Conservation (phyloP, 2,113 vertebrate genomes). For the Ammodytes marinus region DNA sequence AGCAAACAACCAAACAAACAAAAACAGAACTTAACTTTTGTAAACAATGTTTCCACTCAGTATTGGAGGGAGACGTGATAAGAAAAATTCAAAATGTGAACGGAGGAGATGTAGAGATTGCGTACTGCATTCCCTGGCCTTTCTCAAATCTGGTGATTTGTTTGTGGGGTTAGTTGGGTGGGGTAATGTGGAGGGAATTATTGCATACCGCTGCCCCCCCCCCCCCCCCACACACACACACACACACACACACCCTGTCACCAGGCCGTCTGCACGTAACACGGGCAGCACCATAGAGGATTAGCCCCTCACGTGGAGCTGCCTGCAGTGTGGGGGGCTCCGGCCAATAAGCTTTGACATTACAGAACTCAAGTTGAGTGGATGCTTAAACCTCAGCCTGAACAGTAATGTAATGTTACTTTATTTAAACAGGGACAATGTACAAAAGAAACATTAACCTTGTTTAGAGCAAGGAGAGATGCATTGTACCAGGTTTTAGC, state of each 20-base stretch:
- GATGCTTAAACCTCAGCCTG: not conserved
- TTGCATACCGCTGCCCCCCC: constrained; percentile 55
- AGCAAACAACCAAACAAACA: not conserved
- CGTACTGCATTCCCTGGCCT: constrained; percentile 3
- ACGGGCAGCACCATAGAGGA: constrained; percentile 39
- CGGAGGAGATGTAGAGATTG: not conserved
- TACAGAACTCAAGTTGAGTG: constrained; percentile 34
- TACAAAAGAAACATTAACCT: no score
- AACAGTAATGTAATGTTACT: no score
- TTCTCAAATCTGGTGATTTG: constrained; percentile 23
- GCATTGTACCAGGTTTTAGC: no score
- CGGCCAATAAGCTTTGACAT: constrained; percentile 31
- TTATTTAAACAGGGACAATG: no score
- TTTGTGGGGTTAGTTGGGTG: constrained; percentile 6
- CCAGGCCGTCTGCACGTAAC: constrained; percentile 11
- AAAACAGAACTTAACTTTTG: not conserved
- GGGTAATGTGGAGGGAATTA: constrained; percentile 60
- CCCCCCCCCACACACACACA: no score
- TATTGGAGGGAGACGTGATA: not conserved
- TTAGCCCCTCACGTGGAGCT: constrained; percentile 66
- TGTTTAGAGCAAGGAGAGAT: no score
- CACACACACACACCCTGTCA: not conserved
- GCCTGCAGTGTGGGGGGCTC: constrained; percentile 13
- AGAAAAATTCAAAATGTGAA: not conserved
- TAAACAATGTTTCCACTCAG: not conserved